A percentile compares a stretch with the other conserved stretches of the same genome.
Conservation (phyloP, 2,797 vertebrate species). For the Zenarchopterus dispar region DNA sequence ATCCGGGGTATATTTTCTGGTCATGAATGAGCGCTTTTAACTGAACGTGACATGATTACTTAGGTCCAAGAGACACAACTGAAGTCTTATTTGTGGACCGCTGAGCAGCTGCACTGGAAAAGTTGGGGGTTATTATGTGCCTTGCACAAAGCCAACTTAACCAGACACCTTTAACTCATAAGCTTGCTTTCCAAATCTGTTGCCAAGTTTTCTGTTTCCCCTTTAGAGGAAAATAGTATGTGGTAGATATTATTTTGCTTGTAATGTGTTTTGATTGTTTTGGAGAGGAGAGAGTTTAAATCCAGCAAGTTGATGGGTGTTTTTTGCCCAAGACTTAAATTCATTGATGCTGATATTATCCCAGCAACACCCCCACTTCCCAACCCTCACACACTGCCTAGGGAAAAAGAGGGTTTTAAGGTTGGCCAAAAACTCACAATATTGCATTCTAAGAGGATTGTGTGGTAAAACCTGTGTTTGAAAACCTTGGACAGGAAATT, state of each 20-base stretch:
- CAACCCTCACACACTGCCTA: slow-evolving; percentile 8
- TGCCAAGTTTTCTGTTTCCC: too few relatives aligned
- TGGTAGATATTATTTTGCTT: too few relatives aligned
- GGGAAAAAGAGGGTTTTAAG: slow-evolving; percentile 36
- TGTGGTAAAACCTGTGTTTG: slow-evolving; percentile 7
- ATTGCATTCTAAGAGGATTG: slow-evolving; percentile 55
- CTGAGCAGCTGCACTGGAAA: slow-evolving; percentile 27
- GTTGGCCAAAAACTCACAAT: slow-evolving; percentile 30
- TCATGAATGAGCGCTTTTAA: neutral
- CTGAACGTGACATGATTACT: slow-evolving; percentile 1
- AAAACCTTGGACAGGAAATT: slow-evolving; percentile 26
- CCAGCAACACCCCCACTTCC: slow-evolving; percentile 13
- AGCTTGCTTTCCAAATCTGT: slow-evolving; percentile 1
- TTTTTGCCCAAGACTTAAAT: slow-evolving; percentile 36
- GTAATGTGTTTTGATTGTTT: neutral
- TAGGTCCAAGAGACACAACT: slow-evolving; percentile 9
- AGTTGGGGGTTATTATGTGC: neutral
- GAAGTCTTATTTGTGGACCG: slow-evolving; percentile 33
- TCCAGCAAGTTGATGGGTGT: slow-evolving; percentile 27
- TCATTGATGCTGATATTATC: slow-evolving; percentile 52
- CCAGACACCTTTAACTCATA: slow-evolving; percentile 6
- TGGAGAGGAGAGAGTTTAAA: slow-evolving; percentile 46
- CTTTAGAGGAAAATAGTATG: too few relatives aligned
- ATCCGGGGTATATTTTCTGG: too few relatives aligned
- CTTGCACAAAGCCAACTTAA: slow-evolving; percentile 19